Conservation (phyloP, 2,888 invertebrate species). For the Paralinhomoeus sp. region DNA sequence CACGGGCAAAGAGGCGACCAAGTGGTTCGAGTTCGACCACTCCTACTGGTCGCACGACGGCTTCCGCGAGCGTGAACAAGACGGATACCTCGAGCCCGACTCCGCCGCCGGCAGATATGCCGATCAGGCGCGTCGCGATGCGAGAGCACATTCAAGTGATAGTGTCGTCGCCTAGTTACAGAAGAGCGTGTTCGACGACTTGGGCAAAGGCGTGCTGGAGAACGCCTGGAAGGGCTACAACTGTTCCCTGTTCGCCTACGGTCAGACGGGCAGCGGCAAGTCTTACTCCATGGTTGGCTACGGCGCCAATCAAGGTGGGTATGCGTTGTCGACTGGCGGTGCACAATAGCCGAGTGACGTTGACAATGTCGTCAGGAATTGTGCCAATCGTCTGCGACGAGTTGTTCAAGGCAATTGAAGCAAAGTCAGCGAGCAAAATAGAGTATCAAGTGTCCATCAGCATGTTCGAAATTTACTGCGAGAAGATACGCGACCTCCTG, state of each 20-base stretch:
- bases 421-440: slow-evolving; percentile 23
- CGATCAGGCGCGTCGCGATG: slow-evolving; percentile 30
- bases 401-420: slow-evolving; percentile 33
- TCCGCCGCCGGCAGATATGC: slow-evolving; percentile 30
- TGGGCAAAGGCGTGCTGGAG: slow-evolving; percentile 33
- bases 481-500: slow-evolving; percentile 26
- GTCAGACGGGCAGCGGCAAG: slow-evolving; percentile 37
- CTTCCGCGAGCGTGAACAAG: slow-evolving; percentile 25
- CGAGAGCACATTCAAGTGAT: background rate
- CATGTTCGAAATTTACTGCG: slow-evolving; percentile 39
- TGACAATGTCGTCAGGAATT: slow-evolving; percentile 27
- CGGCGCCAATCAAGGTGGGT: slow-evolving; percentile 33
- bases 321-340: too few relatives aligned
- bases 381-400: slow-evolving; percentile 35
- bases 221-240: slow-evolving; percentile 39
- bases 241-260: slow-evolving; percentile 37
- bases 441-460: slow-evolving; percentile 32
- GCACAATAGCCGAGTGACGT: background rate
- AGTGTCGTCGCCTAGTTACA: slow-evolving; percentile 13
- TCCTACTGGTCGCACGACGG: slow-evolving; percentile 39
- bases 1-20: slow-evolving; percentile 25
- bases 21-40: slow-evolving; percentile 34
- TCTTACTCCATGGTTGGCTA: slow-evolving; percentile 38
- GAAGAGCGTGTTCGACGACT: slow-evolving; percentile 34
- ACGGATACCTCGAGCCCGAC: slow-evolving; percentile 29